Evolutionary conservation across 2,797 vertebrate species (phyloP).

Genomic region (Bovichtus variegatus): DNA sequence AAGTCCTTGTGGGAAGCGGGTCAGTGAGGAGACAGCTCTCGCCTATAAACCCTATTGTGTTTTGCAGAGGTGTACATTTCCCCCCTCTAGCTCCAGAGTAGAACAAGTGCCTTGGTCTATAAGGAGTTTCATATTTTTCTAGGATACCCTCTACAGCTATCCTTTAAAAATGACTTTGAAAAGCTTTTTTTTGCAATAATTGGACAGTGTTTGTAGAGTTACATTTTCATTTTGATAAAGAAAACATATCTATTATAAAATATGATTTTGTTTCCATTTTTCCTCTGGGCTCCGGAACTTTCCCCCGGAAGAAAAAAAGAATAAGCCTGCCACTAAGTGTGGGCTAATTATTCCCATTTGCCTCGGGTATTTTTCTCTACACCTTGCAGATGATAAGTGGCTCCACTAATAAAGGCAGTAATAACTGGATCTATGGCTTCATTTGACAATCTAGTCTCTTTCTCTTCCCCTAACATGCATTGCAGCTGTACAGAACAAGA

Average conservation of each 20-base stretch:
- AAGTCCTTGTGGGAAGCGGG: constrained; percentile 73
- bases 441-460: constrained; percentile 47
- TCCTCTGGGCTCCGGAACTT: constrained; percentile 33
- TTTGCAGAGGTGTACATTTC: constrained; percentile 50
- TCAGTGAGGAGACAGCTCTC: constrained; percentile 63
- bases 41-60: constrained; percentile 57
- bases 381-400: constrained; percentile 55
- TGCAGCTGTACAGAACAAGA: constrained; percentile 18
- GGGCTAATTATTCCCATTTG: constrained; percentile 68
- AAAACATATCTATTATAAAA: constrained; percentile 14
- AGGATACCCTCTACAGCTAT: constrained; percentile 28
- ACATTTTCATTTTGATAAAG: constrained; percentile 14
- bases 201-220: not conserved
- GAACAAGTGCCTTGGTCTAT: constrained; percentile 37
- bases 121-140: constrained; percentile 44
- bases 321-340: constrained; percentile 46
- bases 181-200: constrained; percentile 23
- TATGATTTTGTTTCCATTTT: constrained; percentile 10
- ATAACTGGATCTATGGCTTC: constrained; percentile 58
- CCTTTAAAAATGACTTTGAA: constrained; percentile 59
- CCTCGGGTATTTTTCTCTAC: constrained; percentile 54
- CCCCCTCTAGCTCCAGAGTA: constrained; percentile 24
- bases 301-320: constrained; percentile 42
- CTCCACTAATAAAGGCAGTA: constrained; percentile 61
- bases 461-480: constrained; percentile 20